Evolutionary conservation across 2,113 vertebrate species (phyloP), one percentile per base, ranked within the genome.

Genomic region (Chloroceryle aenea): DNA sequence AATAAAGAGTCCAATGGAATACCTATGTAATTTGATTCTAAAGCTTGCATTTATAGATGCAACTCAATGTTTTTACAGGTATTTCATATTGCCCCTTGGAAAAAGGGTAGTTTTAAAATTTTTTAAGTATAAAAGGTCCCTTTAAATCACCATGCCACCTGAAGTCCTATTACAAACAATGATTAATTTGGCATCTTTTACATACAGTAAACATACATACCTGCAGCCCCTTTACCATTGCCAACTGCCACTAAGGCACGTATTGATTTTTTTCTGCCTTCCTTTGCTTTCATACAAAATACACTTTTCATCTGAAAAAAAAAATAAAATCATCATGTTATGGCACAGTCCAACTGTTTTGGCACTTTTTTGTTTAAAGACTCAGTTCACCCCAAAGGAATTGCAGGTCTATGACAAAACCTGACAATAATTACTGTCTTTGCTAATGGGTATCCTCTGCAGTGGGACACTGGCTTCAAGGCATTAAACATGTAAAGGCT

Each of bases 221-320:
- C 99, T 98, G 99, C 99, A 3, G 98, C 98, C 64, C 99, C 99
- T 30, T 98, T 98, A 32, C 99, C 99, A 22, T 99, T 99, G 50
- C 99, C 99, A 85, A 99, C 97, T 5, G 93, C 99, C 2, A 99
- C 99, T 79, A 99, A 96, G 73, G 98, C 98, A 79, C 99, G 99
- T 34, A 99, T 7, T 10, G 99, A 98, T 66, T 97, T 99, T 96
- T 98, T 99, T 77, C 99, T 98, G 95, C 99, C 99, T 87, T 99
- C 99, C 74, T 99, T 99, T 71, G 98, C 99, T 2, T 99, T 99
- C 99, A 99, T 99, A 95, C 98, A 99, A 94, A 99, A 99, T 78
- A 99, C 99, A 69, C 89, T 99, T 98, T 99, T 99, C 85, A 99
- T 96, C 99, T 99, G 93, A 67, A 95, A 88, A 34, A 93, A 78